These are phyloP conservation scores for Helostoma temminkii DNA, from an alignment of 2,797 vertebrate species.

Conservation along the genomic window DNA sequence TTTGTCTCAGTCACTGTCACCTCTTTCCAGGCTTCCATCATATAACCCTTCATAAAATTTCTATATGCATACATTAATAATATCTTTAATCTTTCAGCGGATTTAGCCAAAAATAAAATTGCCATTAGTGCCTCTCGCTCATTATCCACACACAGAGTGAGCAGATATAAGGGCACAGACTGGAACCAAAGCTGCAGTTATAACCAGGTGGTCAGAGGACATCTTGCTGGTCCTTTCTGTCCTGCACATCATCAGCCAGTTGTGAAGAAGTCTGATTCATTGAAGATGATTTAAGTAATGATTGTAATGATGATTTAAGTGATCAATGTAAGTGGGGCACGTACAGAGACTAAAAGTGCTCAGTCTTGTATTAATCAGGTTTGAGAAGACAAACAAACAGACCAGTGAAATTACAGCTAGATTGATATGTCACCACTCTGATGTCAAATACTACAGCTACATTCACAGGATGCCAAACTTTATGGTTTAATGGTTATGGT, in stretches of 20 bases:
- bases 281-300: conserved; percentile 11
- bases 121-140: conserved; percentile 44
- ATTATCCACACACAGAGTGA: conserved; percentile 34
- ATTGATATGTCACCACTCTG: background rate
- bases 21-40: conserved; percentile 51
- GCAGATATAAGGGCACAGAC: background rate
- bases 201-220: conserved; percentile 24
- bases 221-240: background rate
- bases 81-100: conserved; percentile 57
- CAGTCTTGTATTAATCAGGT: conserved; percentile 36
- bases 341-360: background rate
- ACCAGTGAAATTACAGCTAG: conserved; percentile 28
- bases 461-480: no score
- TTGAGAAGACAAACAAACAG: conserved; percentile 24
- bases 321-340: background rate
- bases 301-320: background rate
- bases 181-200: conserved; percentile 36
- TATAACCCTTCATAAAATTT: conserved; percentile 69
- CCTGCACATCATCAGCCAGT: conserved; percentile 3
- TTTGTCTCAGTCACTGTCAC: conserved; percentile 65
- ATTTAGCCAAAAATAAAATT: conserved; percentile 64
- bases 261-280: conserved; percentile 10
- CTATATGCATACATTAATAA: conserved; percentile 65
- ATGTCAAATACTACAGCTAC: no score
- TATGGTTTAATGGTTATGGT: no score